phyloP scores from a whole-genome alignment of 2,888 invertebrate genomes.

The Drosophila longiperda region DNA sequence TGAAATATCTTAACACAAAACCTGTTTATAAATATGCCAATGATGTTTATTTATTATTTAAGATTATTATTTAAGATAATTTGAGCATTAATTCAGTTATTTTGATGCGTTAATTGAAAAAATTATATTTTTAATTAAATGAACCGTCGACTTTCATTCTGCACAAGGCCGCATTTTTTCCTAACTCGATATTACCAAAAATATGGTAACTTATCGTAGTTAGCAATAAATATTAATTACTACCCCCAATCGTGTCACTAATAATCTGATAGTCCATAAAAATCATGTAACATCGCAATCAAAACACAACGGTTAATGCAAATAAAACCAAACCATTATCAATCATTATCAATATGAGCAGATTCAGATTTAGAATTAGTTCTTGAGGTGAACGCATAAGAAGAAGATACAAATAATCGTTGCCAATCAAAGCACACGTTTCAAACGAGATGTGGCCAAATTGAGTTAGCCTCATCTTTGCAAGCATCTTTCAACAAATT shows the following conservation, averaged over 20 bases:
- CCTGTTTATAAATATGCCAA: background rate
- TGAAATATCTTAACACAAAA: background rate
- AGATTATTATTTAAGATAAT: background rate
- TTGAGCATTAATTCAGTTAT: background rate
- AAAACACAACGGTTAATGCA: conserved; percentile 7
- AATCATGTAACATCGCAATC: background rate
- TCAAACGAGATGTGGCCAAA: background rate
- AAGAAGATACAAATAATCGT: conserved; percentile 2
- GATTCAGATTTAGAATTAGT: background rate
- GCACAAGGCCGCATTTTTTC: background rate
- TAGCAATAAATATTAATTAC: background rate
- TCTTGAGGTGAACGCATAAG: background rate
- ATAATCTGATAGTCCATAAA: background rate
- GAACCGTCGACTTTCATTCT: too few species aligned
- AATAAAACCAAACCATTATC: background rate
- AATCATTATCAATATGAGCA: background rate
- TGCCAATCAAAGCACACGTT: background rate
- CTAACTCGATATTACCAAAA: background rate
- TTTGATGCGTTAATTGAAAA: background rate
- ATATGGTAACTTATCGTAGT: background rate
- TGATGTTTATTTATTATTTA: background rate
- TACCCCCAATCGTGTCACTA: background rate
- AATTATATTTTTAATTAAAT: background rate
- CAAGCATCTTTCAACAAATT: background rate
- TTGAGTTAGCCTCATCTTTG: background rate